Percentiles rank a stretch among this genome's conserved stretches.
Conservation (phyloP, 30 jellyfish, hydroid and myxozoan genomes). For the Nemopilema nomurai region DNA sequence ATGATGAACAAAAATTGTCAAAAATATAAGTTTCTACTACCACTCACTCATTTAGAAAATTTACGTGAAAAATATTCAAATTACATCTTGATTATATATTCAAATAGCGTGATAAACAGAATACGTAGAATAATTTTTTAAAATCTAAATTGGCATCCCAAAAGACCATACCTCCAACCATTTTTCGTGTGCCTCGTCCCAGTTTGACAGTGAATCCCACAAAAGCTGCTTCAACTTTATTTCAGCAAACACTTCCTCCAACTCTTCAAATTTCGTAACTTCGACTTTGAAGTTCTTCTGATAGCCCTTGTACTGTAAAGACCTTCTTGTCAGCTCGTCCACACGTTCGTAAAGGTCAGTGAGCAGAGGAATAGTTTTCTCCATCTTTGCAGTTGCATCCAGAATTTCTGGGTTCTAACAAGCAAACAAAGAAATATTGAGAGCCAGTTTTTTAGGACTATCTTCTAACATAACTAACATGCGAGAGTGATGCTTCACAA, state of each 20-base stretch:
- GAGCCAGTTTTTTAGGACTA: no score
- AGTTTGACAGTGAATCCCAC: constrained; percentile 86
- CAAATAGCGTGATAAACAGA: no score
- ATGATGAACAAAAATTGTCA: no score
- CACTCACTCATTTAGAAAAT: no score
- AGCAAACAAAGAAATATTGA: neutral
- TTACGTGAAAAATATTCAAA: no score
- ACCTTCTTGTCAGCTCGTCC: constrained; percentile 68
- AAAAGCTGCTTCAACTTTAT: constrained; percentile 83
- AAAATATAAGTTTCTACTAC: no score
- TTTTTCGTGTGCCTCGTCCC: constrained; percentile 81
- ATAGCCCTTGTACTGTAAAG: constrained; percentile 78
- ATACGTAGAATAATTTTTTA: no score
- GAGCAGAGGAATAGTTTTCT: constrained; percentile 54
- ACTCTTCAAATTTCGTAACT: constrained; percentile 94
- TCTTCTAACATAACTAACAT: no score
- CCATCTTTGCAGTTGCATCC: constrained; percentile 76
- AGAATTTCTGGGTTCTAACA: constrained; percentile 87
- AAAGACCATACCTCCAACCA: constrained; percentile 98
- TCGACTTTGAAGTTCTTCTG: constrained; percentile 96
- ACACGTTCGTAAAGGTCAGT: constrained; percentile 67
- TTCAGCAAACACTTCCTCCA: constrained; percentile 90
- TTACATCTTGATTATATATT: no score
- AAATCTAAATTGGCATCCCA: no score
- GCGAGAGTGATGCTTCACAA: no score